Base-by-base conservation (phyloP, 2,113 vertebrate species). In the Cryptotis parvus region DNA sequence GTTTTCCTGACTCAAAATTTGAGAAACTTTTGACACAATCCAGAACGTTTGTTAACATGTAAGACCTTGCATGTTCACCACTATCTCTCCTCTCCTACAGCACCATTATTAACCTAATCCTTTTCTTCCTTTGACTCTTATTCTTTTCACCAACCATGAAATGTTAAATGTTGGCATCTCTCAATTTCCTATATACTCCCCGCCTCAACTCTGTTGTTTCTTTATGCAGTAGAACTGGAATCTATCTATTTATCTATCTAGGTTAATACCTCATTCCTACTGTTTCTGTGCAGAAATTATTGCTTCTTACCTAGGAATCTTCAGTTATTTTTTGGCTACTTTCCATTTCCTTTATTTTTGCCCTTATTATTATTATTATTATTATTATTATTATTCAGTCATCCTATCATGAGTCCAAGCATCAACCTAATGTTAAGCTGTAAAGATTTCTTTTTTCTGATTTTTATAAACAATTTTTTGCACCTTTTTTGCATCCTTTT, bases 391-490 rank as follows among this genome's bases (percentile, higher is more conserved):
- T 52, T 72, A 55, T 87, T 87, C 58, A 84, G 14, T 20, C 1
- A 39, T 83, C 9, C 3, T 89, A 11, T 86, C 9, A 70, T 84
- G 68, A 26, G 90, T 82, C 43, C 31, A 78, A 66, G 14, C 90
- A 75, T 75, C 43, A 82, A 66, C 29, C 26, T 45, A 61, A 86
- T 89, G 35, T 72, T 91, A 83, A 89, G 16, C 22, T 93, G 6
- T 68, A 33, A 35, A 73, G 8, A 35, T 86, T 43, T 33, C 7
- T 93, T 4, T 82, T 9, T 29, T 63, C 29, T 45, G 12, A 63
- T 74, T 92, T 84, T 43, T 65, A 29, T 35, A 39, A 84, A 89
- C 93, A 73, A 90, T 77, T 66, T 77, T 9, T 92, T 91, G 58
- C 29, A 27, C 68, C 37, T 69, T 33, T 90, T 81, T 80, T 43